Conservation (phyloP, 2,888 invertebrate species). For the Masnerella sp. region DNA sequence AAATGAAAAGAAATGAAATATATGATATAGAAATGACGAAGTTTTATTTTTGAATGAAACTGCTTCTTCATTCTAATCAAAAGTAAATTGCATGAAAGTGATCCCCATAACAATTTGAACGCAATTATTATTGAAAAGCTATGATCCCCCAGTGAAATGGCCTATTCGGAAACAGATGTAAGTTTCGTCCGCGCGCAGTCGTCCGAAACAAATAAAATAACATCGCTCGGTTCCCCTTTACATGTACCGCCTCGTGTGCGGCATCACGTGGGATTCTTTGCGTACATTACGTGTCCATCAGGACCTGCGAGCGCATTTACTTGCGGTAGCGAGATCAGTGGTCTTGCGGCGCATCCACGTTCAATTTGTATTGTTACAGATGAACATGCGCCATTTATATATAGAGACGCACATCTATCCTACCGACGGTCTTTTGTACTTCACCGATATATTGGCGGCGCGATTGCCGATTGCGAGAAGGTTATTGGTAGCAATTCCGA, state of each 20-base stretch:
- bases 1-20: too few relatives aligned
- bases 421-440: slow-evolving; percentile 33
- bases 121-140: slow-evolving; percentile 35
- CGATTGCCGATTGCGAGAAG: slow-evolving; percentile 35
- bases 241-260: slow-evolving; percentile 50
- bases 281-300: slow-evolving; percentile 51
- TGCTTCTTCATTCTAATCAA: slow-evolving; percentile 7
- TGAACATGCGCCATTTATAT: slow-evolving; percentile 63
- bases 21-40: too few relatives aligned
- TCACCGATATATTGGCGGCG: slow-evolving; percentile 42
- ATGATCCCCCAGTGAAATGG: slow-evolving; percentile 23
- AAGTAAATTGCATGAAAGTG: slow-evolving; percentile 18
- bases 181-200: slow-evolving; percentile 42
- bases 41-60: too few relatives aligned
- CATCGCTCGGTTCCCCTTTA: slow-evolving; percentile 34
- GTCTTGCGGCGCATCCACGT: slow-evolving; percentile 73
- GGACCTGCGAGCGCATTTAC: slow-evolving; percentile 62
- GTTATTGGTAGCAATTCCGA: slow-evolving; percentile 14
- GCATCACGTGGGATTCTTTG: slow-evolving; percentile 49
- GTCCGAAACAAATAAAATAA: slow-evolving; percentile 58
- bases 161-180: slow-evolving; percentile 46
- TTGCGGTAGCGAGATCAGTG: slow-evolving; percentile 71
- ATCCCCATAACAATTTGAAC: slow-evolving; percentile 11
- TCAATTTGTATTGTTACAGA: slow-evolving; percentile 75
- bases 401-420: slow-evolving; percentile 10